A percentile compares a stretch with the other conserved stretches of the same genome.
These are phyloP conservation scores for Xanthorhoe spadicearia DNA, from an alignment of 2,888 invertebrate genomes.

Conservation along the genomic window DNA sequence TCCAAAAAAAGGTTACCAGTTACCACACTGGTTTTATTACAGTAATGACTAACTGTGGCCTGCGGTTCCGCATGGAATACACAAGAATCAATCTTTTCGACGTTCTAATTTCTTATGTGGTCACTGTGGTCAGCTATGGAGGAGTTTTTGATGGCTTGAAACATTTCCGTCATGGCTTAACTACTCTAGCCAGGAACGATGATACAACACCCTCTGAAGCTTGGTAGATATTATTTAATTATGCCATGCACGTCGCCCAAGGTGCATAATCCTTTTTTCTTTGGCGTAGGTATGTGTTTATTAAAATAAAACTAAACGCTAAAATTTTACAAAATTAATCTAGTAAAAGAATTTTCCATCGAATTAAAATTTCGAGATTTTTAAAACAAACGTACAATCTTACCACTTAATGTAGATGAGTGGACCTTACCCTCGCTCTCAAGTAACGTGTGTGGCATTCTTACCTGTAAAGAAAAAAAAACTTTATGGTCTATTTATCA, in stretches of 20 bases:
- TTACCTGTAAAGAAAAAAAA: conserved; percentile 67
- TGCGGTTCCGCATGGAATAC: background rate
- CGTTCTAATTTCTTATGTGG: background rate
- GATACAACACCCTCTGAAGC: too few species aligned
- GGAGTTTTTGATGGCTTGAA: too few species aligned
- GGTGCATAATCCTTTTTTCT: too few species aligned
- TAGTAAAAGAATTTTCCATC: too few species aligned
- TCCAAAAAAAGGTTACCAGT: background rate
- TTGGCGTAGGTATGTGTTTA: too few species aligned
- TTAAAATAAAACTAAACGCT: too few species aligned
- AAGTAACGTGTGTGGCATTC: conserved; percentile 59
- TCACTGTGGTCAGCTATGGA: too few species aligned
- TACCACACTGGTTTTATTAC: background rate
- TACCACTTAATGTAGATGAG: background rate
- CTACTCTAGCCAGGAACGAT: too few species aligned
- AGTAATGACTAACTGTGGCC: background rate
- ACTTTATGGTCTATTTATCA: conserved; percentile 58
- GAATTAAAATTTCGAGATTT: background rate
- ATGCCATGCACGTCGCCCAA: too few species aligned
- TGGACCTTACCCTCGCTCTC: background rate
- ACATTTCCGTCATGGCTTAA: too few species aligned
- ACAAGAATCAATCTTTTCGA: background rate
- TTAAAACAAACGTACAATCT: background rate
- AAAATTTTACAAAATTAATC: too few species aligned
- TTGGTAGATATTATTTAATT: too few species aligned